Percentiles rank a stretch among this genome's conserved stretches.
Conservation (phyloP, 2,797 vertebrate genomes). For the Streptopelia turtur region DNA sequence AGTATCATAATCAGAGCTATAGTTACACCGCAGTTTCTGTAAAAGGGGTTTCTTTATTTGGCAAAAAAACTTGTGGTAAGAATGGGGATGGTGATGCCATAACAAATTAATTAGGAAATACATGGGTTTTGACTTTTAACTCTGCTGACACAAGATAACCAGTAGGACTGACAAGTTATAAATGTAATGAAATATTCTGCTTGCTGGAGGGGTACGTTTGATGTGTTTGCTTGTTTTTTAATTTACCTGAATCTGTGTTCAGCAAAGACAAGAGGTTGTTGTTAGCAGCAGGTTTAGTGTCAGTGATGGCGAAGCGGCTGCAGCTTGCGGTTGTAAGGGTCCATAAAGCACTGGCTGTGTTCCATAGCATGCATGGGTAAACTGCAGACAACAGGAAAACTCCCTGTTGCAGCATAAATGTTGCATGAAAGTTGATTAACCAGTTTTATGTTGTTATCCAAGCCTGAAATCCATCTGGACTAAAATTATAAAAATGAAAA, state of each 20-base stretch:
- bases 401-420: conserved; percentile 74
- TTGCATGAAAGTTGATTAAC: conserved; percentile 76
- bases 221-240: neutral
- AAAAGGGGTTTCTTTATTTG: neutral
- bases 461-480: conserved; percentile 72
- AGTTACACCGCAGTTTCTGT: neutral
- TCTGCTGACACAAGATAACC: neutral
- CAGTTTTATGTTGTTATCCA: conserved; percentile 74
- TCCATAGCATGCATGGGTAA: conserved; percentile 40
- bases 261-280: neutral
- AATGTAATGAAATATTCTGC: conserved; percentile 55
- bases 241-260: neutral
- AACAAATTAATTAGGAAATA: conserved; percentile 62
- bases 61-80: neutral
- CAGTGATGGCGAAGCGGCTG: conserved; percentile 43
- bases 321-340: conserved; percentile 68
- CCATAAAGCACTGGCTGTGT: conserved; percentile 70
- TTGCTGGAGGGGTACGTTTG: neutral
- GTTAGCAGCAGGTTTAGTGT: conserved; percentile 50
- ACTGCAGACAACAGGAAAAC: conserved; percentile 68
- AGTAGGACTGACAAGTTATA: neutral
- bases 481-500: conserved; percentile 65
- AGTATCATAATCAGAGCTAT: neutral
- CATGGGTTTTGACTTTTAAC: conserved; percentile 3
- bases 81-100: neutral